Evolutionary conservation across 2,113 vertebrate genomes (phyloP).

Genomic region (Charadrius vociferus): DNA sequence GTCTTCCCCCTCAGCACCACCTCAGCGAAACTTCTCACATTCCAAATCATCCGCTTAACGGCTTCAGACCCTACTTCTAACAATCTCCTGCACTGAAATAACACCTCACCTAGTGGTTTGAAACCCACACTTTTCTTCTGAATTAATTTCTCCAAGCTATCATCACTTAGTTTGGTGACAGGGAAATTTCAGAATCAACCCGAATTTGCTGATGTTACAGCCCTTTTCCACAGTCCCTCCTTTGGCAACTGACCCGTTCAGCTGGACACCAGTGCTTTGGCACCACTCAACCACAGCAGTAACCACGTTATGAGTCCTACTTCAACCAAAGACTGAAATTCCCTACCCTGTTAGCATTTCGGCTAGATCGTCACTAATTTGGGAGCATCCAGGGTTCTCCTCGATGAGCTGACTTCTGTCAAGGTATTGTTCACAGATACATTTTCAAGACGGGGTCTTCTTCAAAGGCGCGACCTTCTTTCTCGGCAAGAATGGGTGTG

Average conservation of each 20-base stretch:
- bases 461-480: not conserved
- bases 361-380: not conserved
- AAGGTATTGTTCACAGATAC: not conserved
- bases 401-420: not conserved
- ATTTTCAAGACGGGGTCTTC: not conserved
- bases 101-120: not conserved
- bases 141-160: not conserved
- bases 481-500: not conserved
- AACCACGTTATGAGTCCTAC: not conserved
- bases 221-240: not conserved
- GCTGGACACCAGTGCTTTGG: not conserved
- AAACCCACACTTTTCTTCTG: not conserved
- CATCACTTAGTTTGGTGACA: not conserved
- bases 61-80: not conserved
- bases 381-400: not conserved
- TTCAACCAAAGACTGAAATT: not conserved
- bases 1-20: not conserved
- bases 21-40: not conserved
- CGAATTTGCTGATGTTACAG: not conserved
- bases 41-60: not conserved
- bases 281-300: not conserved
- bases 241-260: not conserved
- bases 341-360: not conserved
- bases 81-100: not conserved
- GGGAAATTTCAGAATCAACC: not conserved